Base-by-base conservation (phyloP, 2,113 vertebrate species). In the Zosterops pallidus region DNA sequence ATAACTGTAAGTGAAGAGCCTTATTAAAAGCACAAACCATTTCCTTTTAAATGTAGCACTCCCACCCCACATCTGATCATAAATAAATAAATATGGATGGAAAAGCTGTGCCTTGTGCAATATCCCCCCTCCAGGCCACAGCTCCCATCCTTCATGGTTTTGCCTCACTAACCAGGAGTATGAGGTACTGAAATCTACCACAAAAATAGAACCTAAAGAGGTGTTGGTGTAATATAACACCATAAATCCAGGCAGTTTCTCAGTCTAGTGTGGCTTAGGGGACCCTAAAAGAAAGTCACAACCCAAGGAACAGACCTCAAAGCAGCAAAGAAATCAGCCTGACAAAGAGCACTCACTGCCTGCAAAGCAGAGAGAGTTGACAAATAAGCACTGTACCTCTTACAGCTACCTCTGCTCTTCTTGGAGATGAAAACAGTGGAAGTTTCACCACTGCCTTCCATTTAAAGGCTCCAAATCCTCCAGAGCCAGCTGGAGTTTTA, bases 1-100 rank as follows among this genome's bases (percentile, higher is more conserved):
- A 70, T 9, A 84, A 52, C 35, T 93, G 42, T 62, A 83, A 92
- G 89, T 56, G 63, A 91, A 81, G 64, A 90, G 52, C 83, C 88
- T 90, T 94, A 82, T 90, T 93, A 90, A 89, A 96, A 93, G 65
- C 65, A 55, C 71, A 92, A 89, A 70, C 35, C 41, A 49, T 72
- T 89, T 92, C 67, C 46, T 94, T 95, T 83, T 47, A 83, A 91
- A 69, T 57, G 75, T 62, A 24, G 18, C 5, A 22, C 39, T 85
- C 25, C 65, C 78, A 57, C 23, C 55, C 62, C 81, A 72, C 35
- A 47, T 39, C 81, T 35, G 67, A 60, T 53, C 70, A 55, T 39
- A 39, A 39, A 39, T 53, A 91, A 92, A 91, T 87, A 89, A 89
- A 87, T 69, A 91, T 24, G 37, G 74, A 82, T 39, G 18, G 75